Base-by-base conservation (phyloP, 2,113 vertebrate species). In the Andinoacara biseriatus region DNA sequence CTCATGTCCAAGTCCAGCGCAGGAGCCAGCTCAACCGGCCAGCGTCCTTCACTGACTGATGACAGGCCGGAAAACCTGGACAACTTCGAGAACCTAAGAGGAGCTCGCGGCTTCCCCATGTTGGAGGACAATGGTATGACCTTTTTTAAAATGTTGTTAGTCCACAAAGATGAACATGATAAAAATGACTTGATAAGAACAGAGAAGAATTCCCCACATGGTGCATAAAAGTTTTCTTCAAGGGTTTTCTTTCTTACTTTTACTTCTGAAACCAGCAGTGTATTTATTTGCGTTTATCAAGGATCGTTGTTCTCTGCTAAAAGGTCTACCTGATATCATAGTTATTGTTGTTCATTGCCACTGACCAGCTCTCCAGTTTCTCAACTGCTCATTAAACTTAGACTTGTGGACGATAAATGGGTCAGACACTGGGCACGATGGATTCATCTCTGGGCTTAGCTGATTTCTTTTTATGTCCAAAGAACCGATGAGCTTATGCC, bases 51-150 rank as follows among this genome's bases (percentile, higher is more conserved):
- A 0, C 94, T 97, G 22, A 94, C 94, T 26, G 97, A 99, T 0
- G 97, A 97, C 0, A 91, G 92, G 0, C 96, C 98, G 0, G 97
- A 97, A 1, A 93, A 96, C 0, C 94, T 95, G 83, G 98, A 97
- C 0, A 97, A 98, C 77, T 93, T 98, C n/a, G 96, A 94, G 78
- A 94, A 87, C 82, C 83, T 94, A 2, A 84, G 96, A 49, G 97
- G 96, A 0, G 97, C 96, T 69, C 90, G 94, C 59, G 97, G 96
- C 82, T 97, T 97, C 86, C 96, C 97, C 17, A 94, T 96, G 0
- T 92, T 99, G 20, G 98, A 98, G 0, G 97, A 98, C 2, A 97
- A 97, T 46, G 97, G 98, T 99, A 93, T 24, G 7, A 43, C 11
- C n/a, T 58, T 6, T 22, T 61, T 9, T 56, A 22, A 22, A 57